A percentile compares a stretch with the other conserved stretches of the same genome.
phyloP scores from a whole-genome alignment of 2,797 vertebrate genomes.

The Phalanger gymnotis region DNA sequence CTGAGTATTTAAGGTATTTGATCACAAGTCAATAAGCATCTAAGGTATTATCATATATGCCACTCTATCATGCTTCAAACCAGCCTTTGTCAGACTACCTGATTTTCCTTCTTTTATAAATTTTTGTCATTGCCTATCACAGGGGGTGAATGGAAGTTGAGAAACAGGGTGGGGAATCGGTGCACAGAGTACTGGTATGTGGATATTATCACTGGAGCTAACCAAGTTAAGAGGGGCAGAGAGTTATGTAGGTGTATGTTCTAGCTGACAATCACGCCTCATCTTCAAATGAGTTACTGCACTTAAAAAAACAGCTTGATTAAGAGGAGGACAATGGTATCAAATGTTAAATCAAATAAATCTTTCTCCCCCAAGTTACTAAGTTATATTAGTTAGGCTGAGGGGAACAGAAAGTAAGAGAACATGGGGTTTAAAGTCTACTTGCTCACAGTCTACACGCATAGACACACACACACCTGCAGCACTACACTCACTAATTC shows the following conservation, averaged over 20 bases:
- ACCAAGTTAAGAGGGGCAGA: neutral
- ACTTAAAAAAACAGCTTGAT: neutral
- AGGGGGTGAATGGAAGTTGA: neutral
- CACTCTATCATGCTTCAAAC: neutral
- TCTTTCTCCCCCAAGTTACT: neutral
- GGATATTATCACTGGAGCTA: neutral
- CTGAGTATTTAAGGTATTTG: neutral
- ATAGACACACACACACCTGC: neutral
- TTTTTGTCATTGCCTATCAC: neutral
- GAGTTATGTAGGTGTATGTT: neutral
- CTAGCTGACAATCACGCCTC: neutral
- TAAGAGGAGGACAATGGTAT: neutral
- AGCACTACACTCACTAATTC: neutral
- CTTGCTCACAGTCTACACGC: neutral
- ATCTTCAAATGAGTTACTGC: neutral
- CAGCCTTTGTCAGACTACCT: neutral
- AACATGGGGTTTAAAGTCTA: neutral
- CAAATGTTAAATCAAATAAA: neutral
- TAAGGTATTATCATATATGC: neutral
- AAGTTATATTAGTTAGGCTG: neutral
- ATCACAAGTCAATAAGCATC: neutral
- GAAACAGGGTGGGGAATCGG: rapidly evolving
- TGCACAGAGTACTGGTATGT: neutral
- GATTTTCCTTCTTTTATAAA: neutral
- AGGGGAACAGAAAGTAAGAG: neutral